These are phyloP conservation scores for Capromys pilorides DNA, from an alignment of 2,797 vertebrate species.

Conservation along the genomic window DNA sequence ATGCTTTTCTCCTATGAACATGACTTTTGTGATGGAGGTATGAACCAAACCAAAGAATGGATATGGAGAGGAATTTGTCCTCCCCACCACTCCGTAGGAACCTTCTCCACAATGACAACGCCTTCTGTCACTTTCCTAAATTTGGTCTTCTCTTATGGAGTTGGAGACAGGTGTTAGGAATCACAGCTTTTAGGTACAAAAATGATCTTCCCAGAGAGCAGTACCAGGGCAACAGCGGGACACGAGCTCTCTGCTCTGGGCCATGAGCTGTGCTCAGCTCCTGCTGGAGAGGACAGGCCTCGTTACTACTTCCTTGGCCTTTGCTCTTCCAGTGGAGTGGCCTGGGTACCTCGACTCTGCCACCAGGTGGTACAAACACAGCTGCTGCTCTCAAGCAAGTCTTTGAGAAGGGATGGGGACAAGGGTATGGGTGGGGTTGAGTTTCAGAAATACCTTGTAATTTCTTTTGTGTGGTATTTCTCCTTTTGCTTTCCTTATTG, in stretches of 20 bases:
- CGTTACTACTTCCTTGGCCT: neutral
- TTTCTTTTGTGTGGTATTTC: neutral
- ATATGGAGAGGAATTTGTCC: neutral
- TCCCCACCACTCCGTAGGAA: neutral
- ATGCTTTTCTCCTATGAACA: neutral
- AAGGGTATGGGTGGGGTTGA: neutral
- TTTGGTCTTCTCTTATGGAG: neutral
- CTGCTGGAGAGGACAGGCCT: rapidly evolving
- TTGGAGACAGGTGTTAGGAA: neutral
- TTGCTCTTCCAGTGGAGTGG: neutral
- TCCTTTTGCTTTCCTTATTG: neutral
- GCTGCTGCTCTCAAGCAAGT: neutral
- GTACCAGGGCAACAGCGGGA: neutral
- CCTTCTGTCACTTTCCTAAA: neutral
- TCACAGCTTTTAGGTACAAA: neutral
- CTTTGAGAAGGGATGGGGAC: neutral
- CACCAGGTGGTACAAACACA: neutral
- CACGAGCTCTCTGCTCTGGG: neutral
- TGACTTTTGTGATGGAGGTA: neutral
- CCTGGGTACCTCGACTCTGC: too few species aligned
- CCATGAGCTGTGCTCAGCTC: rapidly evolving
- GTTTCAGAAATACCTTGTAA: neutral
- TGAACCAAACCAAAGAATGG: neutral
- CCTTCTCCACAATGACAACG: neutral
- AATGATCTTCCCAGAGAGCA: neutral